phyloP scores from a whole-genome alignment of 2,888 invertebrate genomes.

The Eledone cirrhosa region DNA sequence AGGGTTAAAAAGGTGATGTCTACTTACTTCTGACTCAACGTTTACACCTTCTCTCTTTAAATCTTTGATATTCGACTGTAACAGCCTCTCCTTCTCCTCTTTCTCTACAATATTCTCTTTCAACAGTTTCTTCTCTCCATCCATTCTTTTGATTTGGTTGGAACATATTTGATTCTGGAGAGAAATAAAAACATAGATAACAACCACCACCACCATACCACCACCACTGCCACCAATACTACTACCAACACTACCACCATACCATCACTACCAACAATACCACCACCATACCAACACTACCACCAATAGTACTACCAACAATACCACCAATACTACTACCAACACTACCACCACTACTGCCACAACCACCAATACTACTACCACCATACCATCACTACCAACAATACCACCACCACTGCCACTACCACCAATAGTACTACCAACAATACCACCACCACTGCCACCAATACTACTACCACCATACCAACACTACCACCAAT shows the following conservation, averaged over 20 bases:
- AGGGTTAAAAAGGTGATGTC: too few species aligned
- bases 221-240: not conserved
- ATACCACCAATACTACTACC: not conserved
- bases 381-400: too few species aligned
- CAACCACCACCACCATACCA: not conserved
- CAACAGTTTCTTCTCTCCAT: slow-evolving; percentile 88
- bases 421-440: too few species aligned
- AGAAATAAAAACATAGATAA: not conserved
- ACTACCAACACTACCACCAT: not conserved
- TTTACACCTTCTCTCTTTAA: slow-evolving; percentile 82
- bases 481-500: too few species aligned
- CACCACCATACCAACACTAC: too few species aligned
- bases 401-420: too few species aligned
- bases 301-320: too few species aligned
- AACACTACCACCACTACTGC: too few species aligned
- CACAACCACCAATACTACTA: too few species aligned
- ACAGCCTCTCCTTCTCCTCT: slow-evolving; percentile 78
- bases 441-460: too few species aligned
- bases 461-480: too few species aligned
- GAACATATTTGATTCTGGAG: slow-evolving; percentile 70
- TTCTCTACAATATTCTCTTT: slow-evolving; percentile 82
- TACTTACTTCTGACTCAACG: slow-evolving; percentile 70
- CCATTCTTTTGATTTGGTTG: slow-evolving; percentile 78
- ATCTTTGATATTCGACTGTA: slow-evolving; percentile 81
- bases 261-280: too few species aligned